Conservation (phyloP, 2,888 invertebrate species). For the Drosophila anomalata region DNA sequence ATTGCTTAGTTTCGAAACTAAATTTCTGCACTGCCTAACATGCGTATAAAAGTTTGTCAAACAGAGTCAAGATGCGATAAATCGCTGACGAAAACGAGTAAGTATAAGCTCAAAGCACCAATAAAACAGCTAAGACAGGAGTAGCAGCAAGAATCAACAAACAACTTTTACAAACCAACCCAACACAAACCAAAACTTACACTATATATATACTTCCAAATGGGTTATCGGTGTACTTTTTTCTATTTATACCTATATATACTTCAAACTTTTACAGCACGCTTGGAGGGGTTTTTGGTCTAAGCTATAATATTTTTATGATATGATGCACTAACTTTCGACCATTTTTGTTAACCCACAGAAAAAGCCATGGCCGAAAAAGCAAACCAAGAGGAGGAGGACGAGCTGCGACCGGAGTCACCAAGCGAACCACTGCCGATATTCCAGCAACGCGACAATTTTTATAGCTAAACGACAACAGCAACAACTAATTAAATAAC, state of each 20-base stretch:
- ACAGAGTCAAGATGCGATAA: conserved; percentile 61
- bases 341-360: conserved; percentile 75
- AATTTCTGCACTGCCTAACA: conserved; percentile 64
- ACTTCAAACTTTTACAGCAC: conserved; percentile 71
- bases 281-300: conserved; percentile 74
- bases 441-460: conserved; percentile 94
- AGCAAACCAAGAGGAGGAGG: conserved; percentile 86
- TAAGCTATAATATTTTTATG: conserved; percentile 16
- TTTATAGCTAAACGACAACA: conserved; percentile 86
- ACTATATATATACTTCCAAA: conserved; percentile 39
- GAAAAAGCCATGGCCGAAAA: conserved; percentile 88
- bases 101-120: conserved; percentile 64
- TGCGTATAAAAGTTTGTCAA: conserved; percentile 45
- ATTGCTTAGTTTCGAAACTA: conserved; percentile 39
- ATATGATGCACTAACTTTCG: conserved; percentile 31
- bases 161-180: conserved; percentile 11
- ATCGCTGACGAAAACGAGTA: conserved; percentile 68
- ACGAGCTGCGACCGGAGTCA: conserved; percentile 82
- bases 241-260: conserved; percentile 12
- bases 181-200: conserved; percentile 17
- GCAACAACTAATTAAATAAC: conserved; percentile 41
- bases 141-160: conserved; percentile 20
- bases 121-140: conserved; percentile 24
- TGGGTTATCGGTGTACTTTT: conserved; percentile 54
- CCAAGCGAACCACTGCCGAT: conserved; percentile 92